Evolutionary conservation across 2,113 vertebrate species (phyloP).

Genomic region (Podarcis cretensis): DNA sequence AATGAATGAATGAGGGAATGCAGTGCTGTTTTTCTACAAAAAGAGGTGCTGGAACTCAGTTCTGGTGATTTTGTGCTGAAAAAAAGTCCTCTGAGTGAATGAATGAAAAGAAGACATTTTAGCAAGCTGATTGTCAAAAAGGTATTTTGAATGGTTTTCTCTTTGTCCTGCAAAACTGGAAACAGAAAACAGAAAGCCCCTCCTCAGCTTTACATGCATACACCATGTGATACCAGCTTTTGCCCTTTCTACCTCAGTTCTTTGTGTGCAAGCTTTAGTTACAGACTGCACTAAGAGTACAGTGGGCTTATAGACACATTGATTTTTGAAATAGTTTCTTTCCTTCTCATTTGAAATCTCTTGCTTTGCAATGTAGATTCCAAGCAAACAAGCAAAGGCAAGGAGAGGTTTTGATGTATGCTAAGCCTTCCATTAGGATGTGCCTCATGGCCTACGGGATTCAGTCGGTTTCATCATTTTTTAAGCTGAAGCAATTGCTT

Average conservation of each 20-base stretch:
- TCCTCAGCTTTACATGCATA: too few relatives aligned
- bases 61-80: too few relatives aligned
- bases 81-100: background rate
- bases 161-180: background rate
- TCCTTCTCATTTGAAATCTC: background rate
- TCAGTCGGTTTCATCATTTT: constrained; percentile 13
- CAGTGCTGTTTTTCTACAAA: too few relatives aligned
- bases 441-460: background rate
- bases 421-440: background rate
- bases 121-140: background rate
- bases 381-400: background rate
- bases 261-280: background rate
- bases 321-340: background rate
- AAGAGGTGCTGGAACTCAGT: too few relatives aligned
- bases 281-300: background rate
- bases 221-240: background rate
- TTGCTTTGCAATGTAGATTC: background rate
- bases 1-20: background rate
- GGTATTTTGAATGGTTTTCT: background rate
- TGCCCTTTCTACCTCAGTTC: background rate
- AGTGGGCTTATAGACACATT: background rate
- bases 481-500: constrained; percentile 10
- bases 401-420: background rate
- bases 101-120: background rate
- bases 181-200: too few relatives aligned